Base-by-base conservation (phyloP, 2,888 invertebrate genomes). In the Zygogramma bicolorata region DNA sequence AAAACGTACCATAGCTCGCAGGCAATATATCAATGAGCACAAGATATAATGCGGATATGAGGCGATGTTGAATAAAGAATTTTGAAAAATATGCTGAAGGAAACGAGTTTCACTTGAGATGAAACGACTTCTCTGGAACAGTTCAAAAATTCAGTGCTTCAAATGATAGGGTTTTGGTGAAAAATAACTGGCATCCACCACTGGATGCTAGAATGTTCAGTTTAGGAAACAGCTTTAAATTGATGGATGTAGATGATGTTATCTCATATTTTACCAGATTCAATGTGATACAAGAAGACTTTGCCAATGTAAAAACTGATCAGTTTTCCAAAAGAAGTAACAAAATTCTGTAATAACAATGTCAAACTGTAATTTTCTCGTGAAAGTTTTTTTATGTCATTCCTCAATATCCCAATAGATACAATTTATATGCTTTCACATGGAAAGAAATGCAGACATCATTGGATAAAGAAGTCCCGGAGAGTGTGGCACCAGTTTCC, bases 161-260 rank as follows among this genome's bases (percentile, higher is more conserved):
- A 8, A 75, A 81, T 46, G 82, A 81, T 53, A 77, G 75, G 27
- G 84, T 82, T 34, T 86, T 86, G 76, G 81, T 85, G 4, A 86
- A 85, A 79, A 86, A 84, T 68, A 86, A 86, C 74, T 86, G 86
- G 86, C 86, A 86, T 77, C 85, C 86, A 13, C 86, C 86, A 20
- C 75, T 79, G 68, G 86, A 86, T 80, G 85, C 86, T 10, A 83
- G 82, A 79, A 84, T 86, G 79, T 84, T 86, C 61, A 85, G 85
- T 79, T 81, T 86, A 66, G 85, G 85, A 20, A 82, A 86, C 71
- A 77, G 80, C 4, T 77, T 86, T 34, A 82, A 84, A 79, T 84
- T 83, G 20, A 79, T 79, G 13, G 82, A 78, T 77, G 68, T 85
- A n/a, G 79, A 82, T 29, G 86, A 86, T 75, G 73, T 85, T 29